phyloP scores from a whole-genome alignment of 2,888 invertebrate species.

The Spisula solida region DNA sequence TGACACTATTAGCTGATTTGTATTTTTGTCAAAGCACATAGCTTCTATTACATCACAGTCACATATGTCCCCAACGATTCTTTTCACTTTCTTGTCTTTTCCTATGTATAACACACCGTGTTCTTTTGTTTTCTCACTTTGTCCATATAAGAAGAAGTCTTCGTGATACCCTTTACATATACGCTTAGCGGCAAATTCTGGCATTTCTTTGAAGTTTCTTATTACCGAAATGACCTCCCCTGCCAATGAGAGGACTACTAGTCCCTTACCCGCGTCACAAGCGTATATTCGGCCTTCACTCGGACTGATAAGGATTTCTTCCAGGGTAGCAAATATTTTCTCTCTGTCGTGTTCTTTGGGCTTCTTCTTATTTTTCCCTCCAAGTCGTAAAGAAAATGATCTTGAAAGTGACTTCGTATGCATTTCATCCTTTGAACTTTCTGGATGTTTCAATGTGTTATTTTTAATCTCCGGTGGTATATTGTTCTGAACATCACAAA shows the following conservation, averaged over 20 bases:
- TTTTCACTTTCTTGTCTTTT: conserved; percentile 35
- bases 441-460: background rate
- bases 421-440: background rate
- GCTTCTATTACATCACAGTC: conserved; percentile 30
- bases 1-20: conserved; percentile 39
- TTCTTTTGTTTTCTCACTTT: conserved; percentile 46
- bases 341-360: conserved; percentile 7
- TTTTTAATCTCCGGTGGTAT: background rate
- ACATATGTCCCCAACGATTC: conserved; percentile 30
- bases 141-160: conserved; percentile 49
- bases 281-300: conserved; percentile 34
- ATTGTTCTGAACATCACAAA: background rate
- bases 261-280: conserved; percentile 44
- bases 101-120: conserved; percentile 38
- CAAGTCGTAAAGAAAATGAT: background rate
- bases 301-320: conserved; percentile 42
- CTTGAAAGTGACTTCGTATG: background rate
- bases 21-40: conserved; percentile 44
- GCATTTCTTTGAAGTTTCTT: conserved; percentile 47
- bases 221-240: conserved; percentile 31
- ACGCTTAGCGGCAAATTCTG: conserved; percentile 40
- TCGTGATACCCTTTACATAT: conserved; percentile 35
- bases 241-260: conserved; percentile 28
- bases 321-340: conserved; percentile 29
- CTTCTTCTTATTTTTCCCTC: conserved; percentile 11